These are phyloP conservation scores for Drosophila ochracea DNA, from an alignment of 2,888 invertebrate species.

Conservation along the genomic window DNA sequence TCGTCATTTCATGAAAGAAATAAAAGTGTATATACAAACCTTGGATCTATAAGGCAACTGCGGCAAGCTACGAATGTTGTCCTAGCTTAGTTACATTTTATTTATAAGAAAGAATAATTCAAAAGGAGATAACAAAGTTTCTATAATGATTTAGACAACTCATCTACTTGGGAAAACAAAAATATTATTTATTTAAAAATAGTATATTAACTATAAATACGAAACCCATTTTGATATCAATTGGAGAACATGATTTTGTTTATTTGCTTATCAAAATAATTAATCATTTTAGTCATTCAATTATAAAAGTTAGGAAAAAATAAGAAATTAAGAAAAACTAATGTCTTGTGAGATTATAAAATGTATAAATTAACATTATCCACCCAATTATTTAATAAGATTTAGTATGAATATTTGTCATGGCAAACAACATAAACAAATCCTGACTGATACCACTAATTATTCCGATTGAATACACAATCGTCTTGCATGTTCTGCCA, in stretches of 20 bases:
- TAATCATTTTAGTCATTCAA: background rate
- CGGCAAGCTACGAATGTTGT: background rate
- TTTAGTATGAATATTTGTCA: conserved; percentile 1
- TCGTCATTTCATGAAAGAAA: background rate
- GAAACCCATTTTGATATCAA: background rate
- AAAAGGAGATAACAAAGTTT: background rate
- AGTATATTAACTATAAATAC: background rate
- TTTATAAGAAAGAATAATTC: background rate
- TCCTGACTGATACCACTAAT: conserved; percentile 49
- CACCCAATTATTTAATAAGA: conserved; percentile 9
- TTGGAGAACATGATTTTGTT: background rate
- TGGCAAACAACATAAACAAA: conserved; percentile 33
- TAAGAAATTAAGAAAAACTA: background rate
- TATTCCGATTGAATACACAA: conserved; percentile 74
- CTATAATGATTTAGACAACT: background rate
- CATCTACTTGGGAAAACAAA: background rate
- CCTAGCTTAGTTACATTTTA: background rate
- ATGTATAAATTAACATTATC: background rate
- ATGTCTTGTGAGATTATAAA: background rate
- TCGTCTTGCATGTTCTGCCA: conserved; percentile 45
- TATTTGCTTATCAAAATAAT: background rate
- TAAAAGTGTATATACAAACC: background rate
- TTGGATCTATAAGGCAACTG: background rate
- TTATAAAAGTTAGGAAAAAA: background rate
- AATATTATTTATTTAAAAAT: background rate